phyloP scores from a whole-genome alignment of 2,797 vertebrate genomes.

The Chelmon rostratus region DNA sequence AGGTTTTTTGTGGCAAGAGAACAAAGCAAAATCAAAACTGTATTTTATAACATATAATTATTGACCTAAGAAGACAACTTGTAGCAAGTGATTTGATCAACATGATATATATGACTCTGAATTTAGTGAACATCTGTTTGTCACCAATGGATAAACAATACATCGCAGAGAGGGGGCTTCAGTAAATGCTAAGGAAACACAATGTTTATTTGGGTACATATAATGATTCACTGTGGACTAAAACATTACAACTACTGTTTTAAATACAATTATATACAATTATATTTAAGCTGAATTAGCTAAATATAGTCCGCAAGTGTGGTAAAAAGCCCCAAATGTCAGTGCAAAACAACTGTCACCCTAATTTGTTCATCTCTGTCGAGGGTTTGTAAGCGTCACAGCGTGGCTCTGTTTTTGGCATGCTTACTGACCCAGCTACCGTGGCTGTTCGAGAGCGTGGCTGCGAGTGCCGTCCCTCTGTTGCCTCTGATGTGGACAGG shows the following conservation, averaged over 20 bases:
- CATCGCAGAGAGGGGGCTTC: no score
- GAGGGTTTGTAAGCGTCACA: slow-evolving; percentile 39
- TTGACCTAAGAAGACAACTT: not conserved
- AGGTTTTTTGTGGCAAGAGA: no score
- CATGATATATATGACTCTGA: not conserved
- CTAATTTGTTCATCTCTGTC: slow-evolving; percentile 30
- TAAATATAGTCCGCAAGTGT: not conserved
- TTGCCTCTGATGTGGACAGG: slow-evolving; percentile 52
- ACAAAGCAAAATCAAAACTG: not conserved
- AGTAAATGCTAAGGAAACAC: not conserved
- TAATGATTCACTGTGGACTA: not conserved
- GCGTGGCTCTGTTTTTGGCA: slow-evolving; percentile 34
- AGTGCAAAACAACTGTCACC: slow-evolving; percentile 12
- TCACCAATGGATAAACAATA: not conserved
- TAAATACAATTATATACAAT: no score
- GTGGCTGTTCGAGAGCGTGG: slow-evolving; percentile 39
- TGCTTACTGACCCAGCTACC: slow-evolving; percentile 65
- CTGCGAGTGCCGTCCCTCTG: slow-evolving; percentile 49
- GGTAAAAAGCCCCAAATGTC: slow-evolving; percentile 10
- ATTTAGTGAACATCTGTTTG: not conserved
- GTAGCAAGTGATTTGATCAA: not conserved
- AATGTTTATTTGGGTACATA: not conserved
- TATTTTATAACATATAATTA: not conserved
- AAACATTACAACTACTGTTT: not conserved
- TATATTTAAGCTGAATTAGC: not conserved